These are phyloP conservation scores for Calyptommatus sinebrachiatus DNA, from an alignment of 2,113 vertebrate species.

Conservation along the genomic window DNA sequence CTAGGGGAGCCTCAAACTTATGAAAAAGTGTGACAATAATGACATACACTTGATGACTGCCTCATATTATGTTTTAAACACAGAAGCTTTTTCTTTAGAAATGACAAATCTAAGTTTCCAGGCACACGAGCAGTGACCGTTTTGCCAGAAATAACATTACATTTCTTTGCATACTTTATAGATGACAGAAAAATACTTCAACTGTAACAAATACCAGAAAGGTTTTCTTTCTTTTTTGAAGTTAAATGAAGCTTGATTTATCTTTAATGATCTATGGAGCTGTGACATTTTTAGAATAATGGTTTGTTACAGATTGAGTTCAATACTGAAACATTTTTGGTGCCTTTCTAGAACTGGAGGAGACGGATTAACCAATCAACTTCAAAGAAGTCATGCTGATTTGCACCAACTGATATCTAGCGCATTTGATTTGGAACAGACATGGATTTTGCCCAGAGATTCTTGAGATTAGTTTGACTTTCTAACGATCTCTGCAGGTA, in stretches of 20 bases:
- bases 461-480: not conserved
- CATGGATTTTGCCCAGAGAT: not conserved
- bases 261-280: not conserved
- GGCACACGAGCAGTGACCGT: not conserved
- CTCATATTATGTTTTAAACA: not conserved
- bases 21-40: not conserved
- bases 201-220: not conserved
- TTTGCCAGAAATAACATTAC: not conserved
- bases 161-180: not conserved
- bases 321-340: not conserved
- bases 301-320: not conserved
- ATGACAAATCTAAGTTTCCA: not conserved
- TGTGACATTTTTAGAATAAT: not conserved
- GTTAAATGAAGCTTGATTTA: not conserved
- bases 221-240: not conserved
- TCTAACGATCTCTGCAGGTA: accelerated
- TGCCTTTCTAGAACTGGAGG: not conserved
- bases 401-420: not conserved
- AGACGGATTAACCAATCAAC: not conserved
- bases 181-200: not conserved
- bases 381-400: not conserved
- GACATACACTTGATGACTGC: not conserved
- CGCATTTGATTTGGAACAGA: not conserved
- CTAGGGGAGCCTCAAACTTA: not conserved
- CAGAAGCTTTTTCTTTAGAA: not conserved